Evolutionary conservation across 1,140 invertebrate genomes (phyloP).

Genomic region (Melitaea cinxia): DNA sequence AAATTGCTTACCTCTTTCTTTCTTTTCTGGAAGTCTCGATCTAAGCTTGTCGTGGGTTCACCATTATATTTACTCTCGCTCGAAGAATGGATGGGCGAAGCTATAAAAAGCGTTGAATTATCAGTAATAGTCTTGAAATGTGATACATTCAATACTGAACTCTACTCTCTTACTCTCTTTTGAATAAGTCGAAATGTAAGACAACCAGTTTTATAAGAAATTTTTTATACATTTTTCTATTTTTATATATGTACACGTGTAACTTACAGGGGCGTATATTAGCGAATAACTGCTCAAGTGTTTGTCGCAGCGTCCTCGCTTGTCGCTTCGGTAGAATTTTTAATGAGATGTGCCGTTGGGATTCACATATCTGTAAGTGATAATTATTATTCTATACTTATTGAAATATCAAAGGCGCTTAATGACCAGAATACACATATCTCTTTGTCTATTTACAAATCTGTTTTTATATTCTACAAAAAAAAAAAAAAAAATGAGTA

Average conservation of each 20-base stretch:
- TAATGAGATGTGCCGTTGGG: conserved; percentile 90
- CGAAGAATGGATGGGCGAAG: conserved; percentile 66
- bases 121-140: too few species aligned
- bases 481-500: too few species aligned
- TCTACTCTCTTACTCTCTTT: too few species aligned
- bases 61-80: conserved; percentile 73
- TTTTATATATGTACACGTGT: conserved; percentile 9
- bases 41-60: conserved; percentile 83
- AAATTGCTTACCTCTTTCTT: conserved; percentile 78
- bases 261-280: conserved; percentile 77
- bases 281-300: conserved; percentile 66
- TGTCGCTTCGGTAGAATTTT: conserved; percentile 96
- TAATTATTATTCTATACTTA: conserved; percentile 13
- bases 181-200: too few species aligned
- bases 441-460: too few species aligned
- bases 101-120: conserved; percentile 47
- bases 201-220: too few species aligned
- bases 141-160: too few species aligned
- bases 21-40: conserved; percentile 83
- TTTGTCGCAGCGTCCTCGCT: conserved; percentile 88
- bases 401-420: background rate
- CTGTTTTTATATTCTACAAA: too few species aligned
- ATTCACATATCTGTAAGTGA: conserved; percentile 88
- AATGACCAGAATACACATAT: too few species aligned
- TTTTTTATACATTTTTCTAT: too few species aligned